phyloP scores from a whole-genome alignment of 2,888 invertebrate genomes.

The Parelbella ahira region DNA sequence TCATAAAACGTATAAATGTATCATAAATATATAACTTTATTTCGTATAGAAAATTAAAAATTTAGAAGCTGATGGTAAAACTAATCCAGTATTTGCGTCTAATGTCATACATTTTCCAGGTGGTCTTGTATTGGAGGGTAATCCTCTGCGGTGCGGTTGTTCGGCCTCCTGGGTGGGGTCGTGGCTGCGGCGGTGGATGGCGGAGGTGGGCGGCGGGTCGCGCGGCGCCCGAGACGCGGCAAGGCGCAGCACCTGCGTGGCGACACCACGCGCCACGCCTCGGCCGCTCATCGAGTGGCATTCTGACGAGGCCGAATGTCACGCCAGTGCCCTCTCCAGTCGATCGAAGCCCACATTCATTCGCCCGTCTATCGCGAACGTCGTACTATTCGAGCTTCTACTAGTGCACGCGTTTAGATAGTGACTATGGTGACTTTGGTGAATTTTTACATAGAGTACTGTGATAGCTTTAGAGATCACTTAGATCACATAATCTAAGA shows the following conservation, averaged over 20 bases:
- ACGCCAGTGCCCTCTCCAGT: constrained; percentile 85
- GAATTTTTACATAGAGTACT: too few relatives aligned
- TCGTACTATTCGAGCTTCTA: constrained; percentile 3
- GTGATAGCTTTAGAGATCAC: too few relatives aligned
- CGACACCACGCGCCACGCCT: constrained; percentile 39
- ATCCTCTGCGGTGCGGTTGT: constrained; percentile 91
- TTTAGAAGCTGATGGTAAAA: too few relatives aligned
- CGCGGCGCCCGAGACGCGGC: constrained; percentile 45
- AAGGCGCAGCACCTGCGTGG: constrained; percentile 41
- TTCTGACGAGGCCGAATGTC: constrained; percentile 86
- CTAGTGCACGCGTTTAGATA: constrained; percentile 8
- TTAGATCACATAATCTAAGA: too few relatives aligned
- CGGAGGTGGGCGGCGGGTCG: constrained; percentile 86
- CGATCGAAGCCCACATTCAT: constrained; percentile 2
- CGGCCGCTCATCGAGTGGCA: constrained; percentile 84
- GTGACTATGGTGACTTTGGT: too few relatives aligned
- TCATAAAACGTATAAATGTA: too few relatives aligned
- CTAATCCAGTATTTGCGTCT: too few relatives aligned
- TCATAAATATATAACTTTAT: too few relatives aligned
- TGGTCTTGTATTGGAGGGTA: constrained; percentile 87
- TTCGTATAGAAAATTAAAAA: too few relatives aligned
- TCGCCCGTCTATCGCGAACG: too few relatives aligned
- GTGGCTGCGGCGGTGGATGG: constrained; percentile 92
- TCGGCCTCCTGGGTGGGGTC: constrained; percentile 91
- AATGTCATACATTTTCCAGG: constrained; percentile 51